Evolutionary conservation across 1,140 invertebrate species (phyloP), one percentile per base, ranked within the genome.

Genomic region (Drosophila pallidifrons): DNA sequence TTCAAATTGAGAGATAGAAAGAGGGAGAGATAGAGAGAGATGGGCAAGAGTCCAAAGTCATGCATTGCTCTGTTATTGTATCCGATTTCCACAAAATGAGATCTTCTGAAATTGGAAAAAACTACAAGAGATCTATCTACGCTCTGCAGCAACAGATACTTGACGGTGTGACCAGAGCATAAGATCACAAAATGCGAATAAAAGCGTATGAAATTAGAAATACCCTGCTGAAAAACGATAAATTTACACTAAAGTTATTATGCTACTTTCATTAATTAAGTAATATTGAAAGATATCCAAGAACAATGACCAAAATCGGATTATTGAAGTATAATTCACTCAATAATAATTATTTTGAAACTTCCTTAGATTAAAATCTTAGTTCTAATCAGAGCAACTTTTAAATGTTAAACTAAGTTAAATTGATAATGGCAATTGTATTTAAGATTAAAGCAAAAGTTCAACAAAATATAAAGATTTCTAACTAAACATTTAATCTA

Each of bases 11-110:
- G 49, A 57, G 10, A 43, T 10, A 58, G 46, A 38, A 8, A 38
- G 35, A 38, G 35, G 10, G 35, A 38, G 25, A 45, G 52, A 57
- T 10, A 49, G 8, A 57, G 46, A 60, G 71, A 75, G 63, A 49
- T 30, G 45, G 52, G 25, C 35, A 68, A 82, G 76, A 69, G 71
- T 60, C 72, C 11, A 75, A 54, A 51, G 41, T 28, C 38, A 45
- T 57, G 64, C 65, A 47, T 41, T n/a, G 47, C 66, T 75, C 72
- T 82, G 82, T 70, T 77, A 69, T 86, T 87, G 72, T 87, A 82
- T 87, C 65, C 79, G 51, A 76, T 79, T 82, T 79, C 61, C 55
- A 49, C 61, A 63, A 38, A 63, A 69, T 28, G 35, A 71, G 63
- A 52, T 77, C 70, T 68, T 68, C 60, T 64, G 15, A 64, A 51